A percentile compares a stretch with the other conserved stretches of the same genome.
Evolutionary conservation across 1,140 invertebrate species (phyloP).

Genomic region (Bombyx mandarina): DNA sequence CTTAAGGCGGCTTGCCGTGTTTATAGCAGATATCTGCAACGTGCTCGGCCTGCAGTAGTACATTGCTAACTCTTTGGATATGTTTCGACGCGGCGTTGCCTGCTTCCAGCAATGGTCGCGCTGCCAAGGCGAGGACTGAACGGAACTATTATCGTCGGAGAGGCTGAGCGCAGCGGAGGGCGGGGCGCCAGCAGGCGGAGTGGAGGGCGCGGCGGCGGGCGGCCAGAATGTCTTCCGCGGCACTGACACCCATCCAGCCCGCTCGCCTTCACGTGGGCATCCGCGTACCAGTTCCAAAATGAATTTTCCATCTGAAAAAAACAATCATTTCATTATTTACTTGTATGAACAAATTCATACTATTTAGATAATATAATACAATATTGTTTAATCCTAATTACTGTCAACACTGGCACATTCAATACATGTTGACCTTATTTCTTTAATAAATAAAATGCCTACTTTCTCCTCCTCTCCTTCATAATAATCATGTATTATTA

Average conservation of each 20-base stretch:
- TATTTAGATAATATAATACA: too few species aligned
- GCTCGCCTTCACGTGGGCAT: slow-evolving; percentile 83
- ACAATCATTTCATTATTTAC: too few species aligned
- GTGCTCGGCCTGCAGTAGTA: slow-evolving; percentile 76
- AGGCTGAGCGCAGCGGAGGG: slow-evolving; percentile 73
- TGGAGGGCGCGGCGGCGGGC: slow-evolving; percentile 76
- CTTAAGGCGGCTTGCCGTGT: slow-evolving; percentile 63
- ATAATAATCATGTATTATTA: too few species aligned
- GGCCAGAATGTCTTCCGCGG: slow-evolving; percentile 90
- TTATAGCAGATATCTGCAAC: slow-evolving; percentile 59
- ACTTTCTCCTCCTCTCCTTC: too few species aligned
- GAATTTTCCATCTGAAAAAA: slow-evolving; percentile 84
- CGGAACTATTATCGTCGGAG: slow-evolving; percentile 90
- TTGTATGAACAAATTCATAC: not conserved
- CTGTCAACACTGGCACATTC: too few species aligned
- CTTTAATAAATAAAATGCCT: too few species aligned
- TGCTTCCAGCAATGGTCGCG: slow-evolving; percentile 91
- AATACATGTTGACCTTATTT: too few species aligned
- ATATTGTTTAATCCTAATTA: too few species aligned
- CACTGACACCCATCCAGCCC: slow-evolving; percentile 87
- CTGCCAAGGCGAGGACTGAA: slow-evolving; percentile 90
- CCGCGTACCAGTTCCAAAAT: slow-evolving; percentile 88
- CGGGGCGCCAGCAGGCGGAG: slow-evolving; percentile 56
- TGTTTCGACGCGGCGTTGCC: slow-evolving; percentile 77
- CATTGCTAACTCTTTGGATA: slow-evolving; percentile 81